Percentiles rank a stretch among this genome's conserved stretches.
phyloP scores from a whole-genome alignment of 1,140 invertebrate species.

The Xylocopa sonorina region DNA sequence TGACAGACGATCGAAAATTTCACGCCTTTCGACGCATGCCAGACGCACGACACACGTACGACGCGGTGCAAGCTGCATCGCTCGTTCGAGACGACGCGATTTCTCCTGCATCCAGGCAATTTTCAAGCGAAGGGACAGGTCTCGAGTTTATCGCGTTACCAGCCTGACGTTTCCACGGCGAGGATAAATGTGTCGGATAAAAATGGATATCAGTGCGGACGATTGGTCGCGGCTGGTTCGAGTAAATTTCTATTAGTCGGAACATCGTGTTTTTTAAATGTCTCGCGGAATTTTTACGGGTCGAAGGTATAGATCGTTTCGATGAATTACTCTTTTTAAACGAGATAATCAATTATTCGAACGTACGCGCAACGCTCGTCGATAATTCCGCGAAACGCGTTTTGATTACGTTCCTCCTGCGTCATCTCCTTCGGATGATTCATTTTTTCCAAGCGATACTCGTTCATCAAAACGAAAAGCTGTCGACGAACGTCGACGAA shows the following conservation, averaged over 20 bases:
- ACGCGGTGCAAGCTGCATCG: constrained; percentile 3
- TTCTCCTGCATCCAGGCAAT: not conserved
- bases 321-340: too few species aligned
- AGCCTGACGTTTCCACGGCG: not conserved
- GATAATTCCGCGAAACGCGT: too few species aligned
- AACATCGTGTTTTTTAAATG: too few species aligned
- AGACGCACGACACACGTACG: not conserved
- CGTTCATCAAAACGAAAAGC: not conserved
- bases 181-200: constrained; percentile 17
- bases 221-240: too few species aligned
- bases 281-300: too few species aligned
- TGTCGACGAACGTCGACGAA: not conserved
- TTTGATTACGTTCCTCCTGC: too few species aligned
- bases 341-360: too few species aligned
- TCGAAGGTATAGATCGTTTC: not conserved
- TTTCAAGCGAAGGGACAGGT: not conserved
- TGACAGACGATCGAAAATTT: constrained; percentile 12
- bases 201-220: not conserved
- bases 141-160: not conserved
- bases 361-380: too few species aligned
- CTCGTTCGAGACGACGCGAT: constrained; percentile 3
- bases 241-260: not conserved
- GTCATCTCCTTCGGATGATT: too few species aligned
- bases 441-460: not conserved
- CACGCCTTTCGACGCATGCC: constrained; percentile 3